A percentile compares a stretch with the other conserved stretches of the same genome.
These are phyloP conservation scores for Drosophila birchii DNA, from an alignment of 2,888 invertebrate species.

Conservation along the genomic window DNA sequence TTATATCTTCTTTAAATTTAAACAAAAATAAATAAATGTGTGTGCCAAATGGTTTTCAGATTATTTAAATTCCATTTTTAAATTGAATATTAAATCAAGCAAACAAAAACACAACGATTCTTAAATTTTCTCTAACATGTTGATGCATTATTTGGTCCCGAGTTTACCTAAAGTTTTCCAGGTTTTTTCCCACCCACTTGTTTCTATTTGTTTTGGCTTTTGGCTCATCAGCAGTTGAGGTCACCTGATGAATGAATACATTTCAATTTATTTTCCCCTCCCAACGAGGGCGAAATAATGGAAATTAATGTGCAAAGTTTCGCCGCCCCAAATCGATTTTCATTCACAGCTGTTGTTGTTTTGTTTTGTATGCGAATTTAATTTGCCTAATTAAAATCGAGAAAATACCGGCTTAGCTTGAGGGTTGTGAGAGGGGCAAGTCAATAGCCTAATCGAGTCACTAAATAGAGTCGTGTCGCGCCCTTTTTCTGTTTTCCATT, in stretches of 20 bases:
- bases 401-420: slow-evolving; percentile 4
- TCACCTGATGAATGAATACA: slow-evolving; percentile 47
- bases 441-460: slow-evolving; percentile 54
- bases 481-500: slow-evolving; percentile 40
- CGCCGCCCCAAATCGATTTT: slow-evolving; percentile 42
- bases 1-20: neutral
- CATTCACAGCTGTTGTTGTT: slow-evolving; percentile 28
- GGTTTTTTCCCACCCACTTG: slow-evolving; percentile 12
- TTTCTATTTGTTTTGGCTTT: slow-evolving; percentile 22
- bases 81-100: slow-evolving; percentile 6
- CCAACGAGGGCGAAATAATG: slow-evolving; percentile 20
- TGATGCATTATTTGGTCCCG: neutral
- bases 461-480: slow-evolving; percentile 28
- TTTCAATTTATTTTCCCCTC: slow-evolving; percentile 40
- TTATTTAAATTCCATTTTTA: neutral
- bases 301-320: slow-evolving; percentile 35
- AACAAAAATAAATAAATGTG: neutral
- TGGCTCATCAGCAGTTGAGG: slow-evolving; percentile 32
- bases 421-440: neutral
- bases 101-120: slow-evolving; percentile 3
- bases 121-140: neutral
- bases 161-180: neutral
- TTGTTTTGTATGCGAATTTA: slow-evolving; percentile 47
- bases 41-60: neutral
- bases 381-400: slow-evolving; percentile 70